These are phyloP conservation scores for Agonopterix subpropinquella DNA, from an alignment of 2,888 invertebrate genomes.

Conservation along the genomic window DNA sequence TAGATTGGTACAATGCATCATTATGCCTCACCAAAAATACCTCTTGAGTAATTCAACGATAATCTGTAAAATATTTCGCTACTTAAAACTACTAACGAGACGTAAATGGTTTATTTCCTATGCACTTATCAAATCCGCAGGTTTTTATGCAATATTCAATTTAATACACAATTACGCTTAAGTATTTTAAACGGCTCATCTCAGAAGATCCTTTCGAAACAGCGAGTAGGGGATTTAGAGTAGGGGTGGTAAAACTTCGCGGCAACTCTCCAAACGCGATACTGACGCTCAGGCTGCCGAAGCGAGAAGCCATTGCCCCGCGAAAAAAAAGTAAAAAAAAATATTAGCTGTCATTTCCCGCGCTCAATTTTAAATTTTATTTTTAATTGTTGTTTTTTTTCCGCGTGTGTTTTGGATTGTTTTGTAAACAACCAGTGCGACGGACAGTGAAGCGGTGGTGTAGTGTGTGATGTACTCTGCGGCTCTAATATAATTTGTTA, in stretches of 20 bases:
- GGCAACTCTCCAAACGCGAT: conserved; percentile 46
- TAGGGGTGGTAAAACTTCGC: conserved; percentile 70
- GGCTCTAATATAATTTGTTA: conserved; percentile 53
- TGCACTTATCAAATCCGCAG: conserved; percentile 5
- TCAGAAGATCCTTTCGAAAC: conserved; percentile 64
- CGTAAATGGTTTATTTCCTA: conserved; percentile 10
- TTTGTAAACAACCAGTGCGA: conserved; percentile 15
- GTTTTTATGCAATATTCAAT: conserved; percentile 52
- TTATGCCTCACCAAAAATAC: neutral
- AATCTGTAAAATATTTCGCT: neutral
- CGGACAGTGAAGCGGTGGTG: conserved; percentile 25
- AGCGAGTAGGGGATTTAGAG: conserved; percentile 56
- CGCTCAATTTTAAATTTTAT: conserved; percentile 25
- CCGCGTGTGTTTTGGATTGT: conserved; percentile 25
- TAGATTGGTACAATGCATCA: neutral
- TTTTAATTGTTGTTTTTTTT: conserved; percentile 29
- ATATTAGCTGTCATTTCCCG: conserved; percentile 21
- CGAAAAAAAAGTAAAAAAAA: conserved; percentile 26
- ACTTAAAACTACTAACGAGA: neutral
- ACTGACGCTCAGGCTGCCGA: conserved; percentile 50
- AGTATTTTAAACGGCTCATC: conserved; percentile 40
- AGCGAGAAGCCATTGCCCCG: conserved; percentile 47
- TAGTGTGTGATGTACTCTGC: conserved; percentile 66
- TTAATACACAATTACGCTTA: conserved; percentile 35
- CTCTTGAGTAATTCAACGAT: neutral